Base-by-base conservation (phyloP, 2,113 vertebrate genomes). In the Neolamprologus fasciatus region DNA sequence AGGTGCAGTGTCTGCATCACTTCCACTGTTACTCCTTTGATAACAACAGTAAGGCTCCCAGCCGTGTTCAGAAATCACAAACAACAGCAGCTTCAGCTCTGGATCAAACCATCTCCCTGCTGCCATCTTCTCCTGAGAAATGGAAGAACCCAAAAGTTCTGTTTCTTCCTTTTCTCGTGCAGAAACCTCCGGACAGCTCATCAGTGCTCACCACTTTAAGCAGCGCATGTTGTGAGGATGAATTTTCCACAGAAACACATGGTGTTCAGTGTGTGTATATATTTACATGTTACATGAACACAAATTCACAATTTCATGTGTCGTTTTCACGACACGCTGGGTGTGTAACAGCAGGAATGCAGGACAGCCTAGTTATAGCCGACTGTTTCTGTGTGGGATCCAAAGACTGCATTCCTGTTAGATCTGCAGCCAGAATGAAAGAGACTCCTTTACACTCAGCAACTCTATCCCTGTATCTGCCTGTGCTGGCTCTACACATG, bases 401-500 rank as follows among this genome's bases (percentile, higher is more conserved):
- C 7, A 28, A 28, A 58, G 23, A 28, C 23, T 58, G 55, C 0
- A 0, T 28, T 3, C 26, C 3, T 14, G 13, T 58, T 28, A 9
- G 55, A 0, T 9, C 55, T 58, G 55, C 55, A 58, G 13, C 26
- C 55, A 28, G 55, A 58, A 16, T 58, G 0, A 1, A 58, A 28
- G 13, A 16, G 13, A 16, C 10, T 14, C 7, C 23, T 9, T 3
- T 28, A 16, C 23, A 58, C 55, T 16, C 55, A 58, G 55, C 55
- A 6, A 5, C 0, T 28, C 0, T 9, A 0, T 9, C 23, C 13
- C 55, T 28, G 55, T 28, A 0, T 28, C 4, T 9, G 55, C 55
- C 55, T 16, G 26, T 58, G 55, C 14, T 58, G 26, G 26, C 3
- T 58, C 55, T 2, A 16, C 54, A 55, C 55, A 16, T 9, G 13